A percentile compares a stretch with the other conserved stretches of the same genome.
phyloP scores from a whole-genome alignment of 2,888 invertebrate genomes.

The Cryptus armator region DNA sequence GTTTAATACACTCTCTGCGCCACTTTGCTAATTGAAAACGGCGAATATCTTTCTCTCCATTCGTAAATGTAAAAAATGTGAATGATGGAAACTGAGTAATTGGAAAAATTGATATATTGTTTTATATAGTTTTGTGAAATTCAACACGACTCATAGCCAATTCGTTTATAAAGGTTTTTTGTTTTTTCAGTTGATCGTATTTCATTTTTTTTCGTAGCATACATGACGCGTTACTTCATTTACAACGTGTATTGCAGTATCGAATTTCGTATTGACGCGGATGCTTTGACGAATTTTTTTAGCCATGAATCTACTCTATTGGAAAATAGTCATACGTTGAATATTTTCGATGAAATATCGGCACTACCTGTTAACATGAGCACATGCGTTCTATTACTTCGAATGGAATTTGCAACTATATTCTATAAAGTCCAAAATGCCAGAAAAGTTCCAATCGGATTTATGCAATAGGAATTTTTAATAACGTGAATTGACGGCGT shows the following conservation, averaged over 20 bases:
- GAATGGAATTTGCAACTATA: background rate
- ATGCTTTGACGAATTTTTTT: background rate
- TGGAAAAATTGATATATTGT: conserved; percentile 3
- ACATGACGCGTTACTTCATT: conserved; percentile 11
- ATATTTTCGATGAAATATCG: background rate
- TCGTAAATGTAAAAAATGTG: background rate
- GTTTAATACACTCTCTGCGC: conserved; percentile 24
- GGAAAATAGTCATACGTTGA: background rate
- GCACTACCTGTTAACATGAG: background rate
- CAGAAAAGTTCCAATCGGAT: background rate
- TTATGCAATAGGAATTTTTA: background rate
- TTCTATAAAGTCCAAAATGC: background rate
- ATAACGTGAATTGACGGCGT: background rate
- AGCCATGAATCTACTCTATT: background rate
- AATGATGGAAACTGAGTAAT: conserved; percentile 10
- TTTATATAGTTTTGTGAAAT: background rate
- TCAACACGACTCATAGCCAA: background rate
- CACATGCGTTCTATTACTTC: background rate
- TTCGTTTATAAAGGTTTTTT: background rate
- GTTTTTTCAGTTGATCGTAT: background rate
- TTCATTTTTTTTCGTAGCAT: background rate
- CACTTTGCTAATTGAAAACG: conserved; percentile 59
- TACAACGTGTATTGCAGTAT: background rate
- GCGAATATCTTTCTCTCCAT: background rate
- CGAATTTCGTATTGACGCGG: background rate